A percentile compares a stretch with the other conserved stretches of the same genome.
phyloP scores from a whole-genome alignment of 1,140 invertebrate species.

The Neodiprion fabricii region DNA sequence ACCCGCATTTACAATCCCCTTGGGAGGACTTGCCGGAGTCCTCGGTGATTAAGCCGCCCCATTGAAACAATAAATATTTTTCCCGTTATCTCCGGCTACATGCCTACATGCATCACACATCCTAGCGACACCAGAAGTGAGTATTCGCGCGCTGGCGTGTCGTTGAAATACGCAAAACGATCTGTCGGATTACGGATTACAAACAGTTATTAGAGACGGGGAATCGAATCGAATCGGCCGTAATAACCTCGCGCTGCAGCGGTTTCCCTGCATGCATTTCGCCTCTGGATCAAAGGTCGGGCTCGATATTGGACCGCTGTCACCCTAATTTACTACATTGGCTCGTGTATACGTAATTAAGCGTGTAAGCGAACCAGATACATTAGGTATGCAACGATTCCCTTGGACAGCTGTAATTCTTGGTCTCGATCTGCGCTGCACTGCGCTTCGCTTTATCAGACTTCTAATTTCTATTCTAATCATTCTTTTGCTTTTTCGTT shows the following conservation, averaged over 20 bases:
- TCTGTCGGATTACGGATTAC: not conserved
- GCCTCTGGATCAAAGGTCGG: not conserved
- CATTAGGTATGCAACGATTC: constrained; percentile 6
- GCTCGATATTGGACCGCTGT: not conserved
- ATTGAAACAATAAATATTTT: constrained; percentile 6
- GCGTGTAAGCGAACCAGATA: not conserved
- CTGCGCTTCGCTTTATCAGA: not conserved
- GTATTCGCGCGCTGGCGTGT: no score
- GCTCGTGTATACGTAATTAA: not conserved
- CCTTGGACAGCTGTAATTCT: not conserved
- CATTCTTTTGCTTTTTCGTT: constrained; percentile 13
- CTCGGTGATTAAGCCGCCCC: not conserved
- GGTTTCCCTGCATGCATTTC: not conserved
- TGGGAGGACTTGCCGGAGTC: not conserved
- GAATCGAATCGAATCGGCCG: no score
- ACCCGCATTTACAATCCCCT: constrained; percentile 4
- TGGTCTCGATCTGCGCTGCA: not conserved
- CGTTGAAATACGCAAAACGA: not conserved
- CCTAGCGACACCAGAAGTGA: no score
- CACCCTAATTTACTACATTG: not conserved
- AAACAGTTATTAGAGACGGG: no score
- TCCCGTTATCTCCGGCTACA: no score
- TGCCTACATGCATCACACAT: no score
- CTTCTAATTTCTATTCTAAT: not conserved
- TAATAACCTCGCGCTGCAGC: not conserved